A percentile compares a stretch with the other conserved stretches of the same genome.
Conservation (phyloP, 1,140 invertebrate species). For the Rhizoglyphus robini region DNA sequence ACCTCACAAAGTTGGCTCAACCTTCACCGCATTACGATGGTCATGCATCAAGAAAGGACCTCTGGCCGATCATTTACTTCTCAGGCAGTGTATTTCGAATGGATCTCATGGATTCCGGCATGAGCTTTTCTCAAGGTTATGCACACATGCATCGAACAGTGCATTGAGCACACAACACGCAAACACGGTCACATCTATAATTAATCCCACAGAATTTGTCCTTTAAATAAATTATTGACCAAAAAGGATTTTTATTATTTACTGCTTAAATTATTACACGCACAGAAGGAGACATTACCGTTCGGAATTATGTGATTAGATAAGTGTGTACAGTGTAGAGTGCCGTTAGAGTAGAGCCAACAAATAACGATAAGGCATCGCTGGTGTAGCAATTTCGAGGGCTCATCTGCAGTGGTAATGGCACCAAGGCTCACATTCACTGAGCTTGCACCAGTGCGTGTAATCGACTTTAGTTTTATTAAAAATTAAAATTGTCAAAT, state of each 20-base stretch:
- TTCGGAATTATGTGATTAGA: too few species aligned
- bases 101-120: background rate
- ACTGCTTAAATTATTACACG: background rate
- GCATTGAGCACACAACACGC: too few species aligned
- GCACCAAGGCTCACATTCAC: background rate
- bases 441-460: background rate
- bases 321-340: background rate
- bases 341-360: background rate
- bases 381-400: background rate
- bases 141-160: too few species aligned
- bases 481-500: slow-evolving; percentile 10
- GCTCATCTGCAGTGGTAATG: background rate
- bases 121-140: background rate
- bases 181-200: background rate
- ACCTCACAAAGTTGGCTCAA: background rate
- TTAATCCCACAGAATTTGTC: background rate
- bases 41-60: background rate
- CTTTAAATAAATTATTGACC: background rate
- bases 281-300: too few species aligned
- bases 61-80: background rate
- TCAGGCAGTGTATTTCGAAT: background rate
- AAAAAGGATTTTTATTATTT: slow-evolving; percentile 7
- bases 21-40: background rate
- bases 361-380: background rate
- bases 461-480: slow-evolving; percentile 11